A percentile compares a stretch with the other conserved stretches of the same genome.
These are phyloP conservation scores for Mugil cephalus DNA, from an alignment of 2,113 vertebrate genomes.

Conservation along the genomic window DNA sequence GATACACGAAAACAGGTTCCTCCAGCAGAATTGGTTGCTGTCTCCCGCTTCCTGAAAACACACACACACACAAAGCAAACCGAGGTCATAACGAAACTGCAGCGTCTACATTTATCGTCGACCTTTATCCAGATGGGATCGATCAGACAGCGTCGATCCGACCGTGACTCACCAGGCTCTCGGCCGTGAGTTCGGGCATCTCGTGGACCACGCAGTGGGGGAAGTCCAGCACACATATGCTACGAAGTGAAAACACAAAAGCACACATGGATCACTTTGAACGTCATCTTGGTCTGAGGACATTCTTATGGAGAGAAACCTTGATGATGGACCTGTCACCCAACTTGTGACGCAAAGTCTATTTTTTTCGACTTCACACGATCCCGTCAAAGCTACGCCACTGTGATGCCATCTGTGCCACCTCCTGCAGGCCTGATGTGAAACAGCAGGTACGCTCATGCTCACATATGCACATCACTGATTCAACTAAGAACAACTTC, in stretches of 20 bases:
- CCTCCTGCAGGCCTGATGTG: too few species aligned
- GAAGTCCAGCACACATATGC: conserved; percentile 94
- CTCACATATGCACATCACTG: too few species aligned
- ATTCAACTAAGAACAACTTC: too few species aligned
- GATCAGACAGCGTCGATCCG: background rate
- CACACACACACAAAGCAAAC: background rate
- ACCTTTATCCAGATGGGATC: background rate
- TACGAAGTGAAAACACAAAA: conserved; percentile 60
- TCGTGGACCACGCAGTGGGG: conserved; percentile 92
- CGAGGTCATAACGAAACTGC: background rate
- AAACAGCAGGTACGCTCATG: too few species aligned
- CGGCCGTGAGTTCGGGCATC: conserved; percentile 94
- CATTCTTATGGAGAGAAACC: too few species aligned
- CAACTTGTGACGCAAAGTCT: too few species aligned
- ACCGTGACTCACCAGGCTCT: conserved; percentile 91
- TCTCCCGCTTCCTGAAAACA: conserved; percentile 92
- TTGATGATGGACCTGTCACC: too few species aligned
- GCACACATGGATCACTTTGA: background rate
- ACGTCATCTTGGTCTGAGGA: too few species aligned
- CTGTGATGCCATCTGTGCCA: conserved; percentile 30
- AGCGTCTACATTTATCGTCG: too few species aligned
- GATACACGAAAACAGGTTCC: conserved; percentile 97
- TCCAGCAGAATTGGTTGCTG: conserved; percentile 96
- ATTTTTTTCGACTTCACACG: too few species aligned
- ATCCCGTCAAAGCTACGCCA: background rate